Base-by-base conservation (phyloP, 1,140 invertebrate genomes). In the Drosophila miranda region DNA sequence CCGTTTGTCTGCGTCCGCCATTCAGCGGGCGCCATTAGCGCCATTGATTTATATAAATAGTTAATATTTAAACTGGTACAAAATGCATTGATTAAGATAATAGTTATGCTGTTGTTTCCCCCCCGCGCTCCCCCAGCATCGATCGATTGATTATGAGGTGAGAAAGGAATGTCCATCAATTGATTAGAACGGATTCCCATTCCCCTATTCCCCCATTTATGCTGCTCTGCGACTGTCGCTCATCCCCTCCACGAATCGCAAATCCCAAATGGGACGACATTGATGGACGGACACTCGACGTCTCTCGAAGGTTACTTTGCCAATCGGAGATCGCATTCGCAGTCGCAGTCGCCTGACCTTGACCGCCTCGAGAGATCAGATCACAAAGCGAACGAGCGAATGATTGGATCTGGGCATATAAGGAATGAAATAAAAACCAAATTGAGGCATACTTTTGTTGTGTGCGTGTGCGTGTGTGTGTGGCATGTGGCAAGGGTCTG, bases 331-430 rank as follows among this genome's bases (percentile, higher is more conserved):
- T 84, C 66, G 76, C 80, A 84, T 81, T 64, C 34, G 3, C 73
- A 26, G 23, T 84, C 72, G 76, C 80, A 86, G 81, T 64, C 34
- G 11, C 73, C 77, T 86, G 84, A 84, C 80, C 81, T 86, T 84
- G 80, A 84, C 80, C 80, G 71, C 75, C 51, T 59, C 46, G 66
- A 41, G 66, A 66, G 74, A 62, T 64, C 58, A 43, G 43, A 41
- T 38, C 34, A 38, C 34, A 38, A 38, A 38, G 34, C 34, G 34
- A 38, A 53, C 28, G 57, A 63, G 51, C 68, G 62, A 73, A 62
- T 68, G 54, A 55, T 43, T 67, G 67, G 52, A 38, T 51, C 43
- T 55, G 50, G 42, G 34, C 70, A 73, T 63, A 73, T 51, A 73
- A 73, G 70, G 70, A 63, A 70, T 51, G 70, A 43, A 49, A 34